Conservation (phyloP, 1,140 invertebrate genomes). For the Caenorhabditis elegans region DNA sequence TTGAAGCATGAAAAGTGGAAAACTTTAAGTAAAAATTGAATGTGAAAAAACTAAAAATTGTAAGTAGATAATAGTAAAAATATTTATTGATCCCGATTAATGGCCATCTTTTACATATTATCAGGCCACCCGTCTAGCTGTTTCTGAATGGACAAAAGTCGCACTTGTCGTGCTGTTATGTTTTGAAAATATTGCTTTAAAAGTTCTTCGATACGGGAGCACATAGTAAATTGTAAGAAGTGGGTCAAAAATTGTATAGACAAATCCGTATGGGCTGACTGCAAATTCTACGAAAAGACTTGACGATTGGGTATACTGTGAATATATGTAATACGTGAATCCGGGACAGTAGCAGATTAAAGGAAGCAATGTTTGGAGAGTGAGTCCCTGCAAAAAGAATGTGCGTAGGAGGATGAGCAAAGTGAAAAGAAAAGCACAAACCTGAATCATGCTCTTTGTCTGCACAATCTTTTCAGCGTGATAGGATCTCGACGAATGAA, state of each 20-base stretch:
- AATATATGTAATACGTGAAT: background rate
- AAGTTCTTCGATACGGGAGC: background rate
- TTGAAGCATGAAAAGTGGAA: too few relatives aligned
- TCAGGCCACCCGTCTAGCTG: background rate
- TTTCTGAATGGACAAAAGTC: background rate
- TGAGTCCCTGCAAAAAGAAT: background rate
- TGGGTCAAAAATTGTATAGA: constrained; percentile 3
- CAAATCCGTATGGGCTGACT: background rate
- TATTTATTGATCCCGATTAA: too few relatives aligned
- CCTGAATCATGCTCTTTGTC: constrained; percentile 1
- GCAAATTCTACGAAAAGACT: background rate
- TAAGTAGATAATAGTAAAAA: too few relatives aligned
- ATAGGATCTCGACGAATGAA: background rate
- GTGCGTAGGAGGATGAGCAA: background rate
- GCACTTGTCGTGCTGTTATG: background rate
- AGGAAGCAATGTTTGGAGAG: background rate
- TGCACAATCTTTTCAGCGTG: background rate
- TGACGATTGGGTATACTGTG: background rate
- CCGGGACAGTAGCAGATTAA: background rate
- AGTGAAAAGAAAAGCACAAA: background rate
- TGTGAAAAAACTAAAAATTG: too few relatives aligned
- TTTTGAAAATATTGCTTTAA: background rate
- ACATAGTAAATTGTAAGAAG: background rate
- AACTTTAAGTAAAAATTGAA: too few relatives aligned
- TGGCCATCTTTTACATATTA: too few relatives aligned